Evolutionary conservation across 2,113 vertebrate species (phyloP).

Genomic region (Anolis carolinensis): DNA sequence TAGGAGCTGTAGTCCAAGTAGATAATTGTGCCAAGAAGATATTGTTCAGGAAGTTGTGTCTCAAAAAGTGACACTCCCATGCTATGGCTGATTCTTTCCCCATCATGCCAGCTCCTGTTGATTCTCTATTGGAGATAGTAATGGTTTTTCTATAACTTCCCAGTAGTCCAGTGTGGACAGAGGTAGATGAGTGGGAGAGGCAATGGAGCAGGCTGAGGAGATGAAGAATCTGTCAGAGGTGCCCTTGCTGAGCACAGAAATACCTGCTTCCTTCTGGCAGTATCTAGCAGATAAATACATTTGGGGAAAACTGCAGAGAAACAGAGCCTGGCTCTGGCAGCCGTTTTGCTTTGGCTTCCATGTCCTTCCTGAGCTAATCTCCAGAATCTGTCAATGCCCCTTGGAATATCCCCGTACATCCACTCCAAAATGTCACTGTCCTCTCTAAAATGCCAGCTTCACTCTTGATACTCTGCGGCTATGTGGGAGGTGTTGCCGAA

Average conservation of each 20-base stretch:
- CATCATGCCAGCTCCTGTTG: neutral
- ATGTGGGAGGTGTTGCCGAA: neutral
- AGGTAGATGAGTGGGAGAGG: neutral
- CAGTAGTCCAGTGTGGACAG: neutral
- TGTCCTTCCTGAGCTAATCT: neutral
- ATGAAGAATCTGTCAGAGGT: slow-evolving; percentile 2
- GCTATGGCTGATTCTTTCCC: neutral
- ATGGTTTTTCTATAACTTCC: neutral
- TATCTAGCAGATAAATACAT: neutral
- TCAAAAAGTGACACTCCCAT: neutral
- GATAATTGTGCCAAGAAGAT: no score
- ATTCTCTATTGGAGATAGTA: neutral
- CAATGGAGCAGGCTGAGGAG: neutral
- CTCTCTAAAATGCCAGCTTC: neutral
- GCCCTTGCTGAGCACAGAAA: neutral
- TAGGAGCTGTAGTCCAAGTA: no score
- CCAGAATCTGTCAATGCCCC: neutral
- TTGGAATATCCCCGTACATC: neutral
- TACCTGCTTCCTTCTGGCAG: neutral
- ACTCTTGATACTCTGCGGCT: neutral
- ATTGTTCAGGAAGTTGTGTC: no score
- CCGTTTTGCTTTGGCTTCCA: neutral
- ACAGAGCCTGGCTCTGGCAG: neutral
- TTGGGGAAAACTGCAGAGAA: neutral
- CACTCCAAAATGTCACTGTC: neutral